Evolutionary conservation across 1,140 invertebrate genomes (phyloP), one percentile per base, ranked within the genome.

Genomic region (Drosophila bifasciata): DNA sequence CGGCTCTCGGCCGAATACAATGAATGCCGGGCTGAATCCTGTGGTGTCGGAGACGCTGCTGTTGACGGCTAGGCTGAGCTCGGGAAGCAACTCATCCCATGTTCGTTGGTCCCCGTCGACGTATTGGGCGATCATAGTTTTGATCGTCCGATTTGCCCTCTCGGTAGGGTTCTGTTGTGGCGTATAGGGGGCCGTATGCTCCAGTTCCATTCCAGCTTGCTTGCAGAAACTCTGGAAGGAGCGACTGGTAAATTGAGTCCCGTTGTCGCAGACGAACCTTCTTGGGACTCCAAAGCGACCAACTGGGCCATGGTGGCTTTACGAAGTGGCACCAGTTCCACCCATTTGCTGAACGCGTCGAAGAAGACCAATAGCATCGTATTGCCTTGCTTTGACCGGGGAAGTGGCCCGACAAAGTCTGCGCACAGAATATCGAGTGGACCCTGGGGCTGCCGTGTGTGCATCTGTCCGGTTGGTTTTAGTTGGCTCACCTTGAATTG

Each of bases 191-290:
- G 16, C 49, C 6, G n/a, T 28, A 16, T 49, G 25, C 8, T 51
- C 25, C 19, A 36, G 16, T 11, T 51, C 49, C 49, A 51, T 51
- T 17, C 25, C 49, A 5, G 46, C n/a, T 16, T 17, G 15, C 9
- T 44, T 44, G 15, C 41, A 44, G 41, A 44, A 44, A 3, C 15
- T 5, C 17, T 19, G 9, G 5, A 36, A 51, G 5, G 49, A 36
- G 1, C 28, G 49, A 51, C 25, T 36, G 5, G 28, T 51, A 19
- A 51, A 51, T 36, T 51, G 25, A 3, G 28, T 51, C 25, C 49
- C 28, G 16, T 51, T 36, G 25, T 51, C 49, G 1, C 23, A 51
- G 1, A 55, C 41, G 1, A 55, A 9, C 0, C 9, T 21, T n/a
- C 21, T 53, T 5, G 51, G 39, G 1, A 36, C 11, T 2, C 51